A percentile compares a stretch with the other conserved stretches of the same genome.
Evolutionary conservation across 1,140 invertebrate species (phyloP).

Genomic region (Melitaea cinxia): DNA sequence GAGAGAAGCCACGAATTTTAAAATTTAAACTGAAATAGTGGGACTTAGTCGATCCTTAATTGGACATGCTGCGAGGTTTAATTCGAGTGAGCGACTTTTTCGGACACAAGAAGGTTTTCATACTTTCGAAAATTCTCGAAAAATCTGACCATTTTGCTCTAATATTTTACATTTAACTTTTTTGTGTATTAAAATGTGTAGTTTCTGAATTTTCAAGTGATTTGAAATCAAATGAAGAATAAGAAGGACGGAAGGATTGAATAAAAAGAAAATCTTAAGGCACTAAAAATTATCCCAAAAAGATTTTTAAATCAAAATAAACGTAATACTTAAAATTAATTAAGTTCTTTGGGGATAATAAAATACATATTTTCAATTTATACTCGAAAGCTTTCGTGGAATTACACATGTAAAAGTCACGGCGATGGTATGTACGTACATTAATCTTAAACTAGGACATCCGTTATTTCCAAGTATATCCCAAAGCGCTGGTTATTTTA

Average conservation of each 20-base stretch:
- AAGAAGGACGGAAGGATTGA: no score
- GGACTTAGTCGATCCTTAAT: constrained; percentile 9
- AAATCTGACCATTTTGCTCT: neutral
- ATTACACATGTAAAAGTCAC: neutral
- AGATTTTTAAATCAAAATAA: no score
- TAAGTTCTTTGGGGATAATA: no score
- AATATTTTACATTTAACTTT: neutral
- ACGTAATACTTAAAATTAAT: no score
- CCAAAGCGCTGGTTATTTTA: constrained; percentile 6
- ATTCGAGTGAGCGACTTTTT: constrained; percentile 3
- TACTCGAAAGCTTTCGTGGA: neutral
- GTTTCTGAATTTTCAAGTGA: no score
- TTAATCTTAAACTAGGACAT: constrained; percentile 5
- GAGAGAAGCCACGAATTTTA: neutral
- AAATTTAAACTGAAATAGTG: neutral
- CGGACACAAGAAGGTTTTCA: neutral
- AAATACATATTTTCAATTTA: neutral
- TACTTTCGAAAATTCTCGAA: constrained; percentile 1
- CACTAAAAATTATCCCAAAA: no score
- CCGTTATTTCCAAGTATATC: neutral
- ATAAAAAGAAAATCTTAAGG: no score
- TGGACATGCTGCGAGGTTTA: constrained; percentile 7
- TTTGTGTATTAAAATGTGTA: neutral
- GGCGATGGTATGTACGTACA: neutral
- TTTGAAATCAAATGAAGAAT: no score